These are phyloP conservation scores for Platyrinchus mystaceus DNA, from an alignment of 2,797 vertebrate genomes.

Conservation along the genomic window DNA sequence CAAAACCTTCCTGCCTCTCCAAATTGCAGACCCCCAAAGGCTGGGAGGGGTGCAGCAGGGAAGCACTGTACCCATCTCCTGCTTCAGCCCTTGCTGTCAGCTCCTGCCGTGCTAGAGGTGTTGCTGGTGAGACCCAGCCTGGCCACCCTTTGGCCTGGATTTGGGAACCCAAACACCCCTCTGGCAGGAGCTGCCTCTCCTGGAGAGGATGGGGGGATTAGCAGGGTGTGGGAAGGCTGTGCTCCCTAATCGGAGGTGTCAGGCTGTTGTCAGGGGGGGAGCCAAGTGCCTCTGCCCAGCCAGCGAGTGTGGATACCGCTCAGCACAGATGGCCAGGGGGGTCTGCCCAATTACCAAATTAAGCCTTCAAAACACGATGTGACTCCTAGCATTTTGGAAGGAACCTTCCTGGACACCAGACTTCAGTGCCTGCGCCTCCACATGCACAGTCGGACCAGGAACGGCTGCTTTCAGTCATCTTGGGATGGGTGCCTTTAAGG, in stretches of 20 bases:
- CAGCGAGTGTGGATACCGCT: background rate
- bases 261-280: constrained; percentile 30
- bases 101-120: background rate
- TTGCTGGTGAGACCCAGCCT: background rate
- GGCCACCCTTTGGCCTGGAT: background rate
- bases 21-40: rapidly evolving
- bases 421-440: rapidly evolving
- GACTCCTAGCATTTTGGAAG: constrained; percentile 3
- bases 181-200: background rate
- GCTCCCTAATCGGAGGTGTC: constrained; percentile 35
- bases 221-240: background rate
- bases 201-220: background rate
- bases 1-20: background rate
- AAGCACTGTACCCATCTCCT: background rate
- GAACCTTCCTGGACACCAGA: background rate
- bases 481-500: background rate
- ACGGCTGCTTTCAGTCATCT: background rate
- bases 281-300: constrained; percentile 42
- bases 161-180: background rate
- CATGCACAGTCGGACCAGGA: rapidly evolving
- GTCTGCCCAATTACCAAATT: constrained; percentile 53
- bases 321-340: constrained; percentile 34
- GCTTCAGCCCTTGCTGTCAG: background rate
- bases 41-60: background rate
- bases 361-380: constrained; percentile 37